phyloP scores from a whole-genome alignment of 2,113 vertebrate genomes.

The Xenotilapia longispinis region DNA sequence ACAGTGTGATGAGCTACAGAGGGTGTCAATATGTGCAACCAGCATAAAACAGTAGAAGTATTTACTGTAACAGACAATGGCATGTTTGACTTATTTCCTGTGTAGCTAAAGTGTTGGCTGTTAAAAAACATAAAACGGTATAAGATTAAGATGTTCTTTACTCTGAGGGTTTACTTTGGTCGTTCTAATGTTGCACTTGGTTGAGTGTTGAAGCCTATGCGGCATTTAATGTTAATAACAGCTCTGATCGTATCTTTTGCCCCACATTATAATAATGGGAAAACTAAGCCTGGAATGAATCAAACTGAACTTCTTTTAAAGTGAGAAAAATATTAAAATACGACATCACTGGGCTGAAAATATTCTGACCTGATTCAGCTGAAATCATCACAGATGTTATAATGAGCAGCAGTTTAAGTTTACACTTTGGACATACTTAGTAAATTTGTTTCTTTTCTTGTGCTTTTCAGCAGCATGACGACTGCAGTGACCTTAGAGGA shows the following conservation, averaged over 20 bases:
- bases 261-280: background rate
- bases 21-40: background rate
- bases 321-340: background rate
- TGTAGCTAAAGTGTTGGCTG: background rate
- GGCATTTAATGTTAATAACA: background rate
- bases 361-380: background rate
- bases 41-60: background rate
- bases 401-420: background rate
- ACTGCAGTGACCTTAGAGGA: constrained; percentile 94
- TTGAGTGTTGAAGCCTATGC: background rate
- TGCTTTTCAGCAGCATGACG: constrained; percentile 76
- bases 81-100: background rate
- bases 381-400: background rate
- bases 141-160: background rate
- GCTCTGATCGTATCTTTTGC: background rate
- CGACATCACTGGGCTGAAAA: background rate
- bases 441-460: background rate
- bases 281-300: background rate
- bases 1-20: background rate
- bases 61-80: background rate
- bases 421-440: background rate
- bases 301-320: background rate
- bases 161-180: background rate
- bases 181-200: background rate
- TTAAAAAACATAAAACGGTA: accelerated